These are phyloP conservation scores for Phania funesta DNA, from an alignment of 2,888 invertebrate genomes.

Conservation along the genomic window DNA sequence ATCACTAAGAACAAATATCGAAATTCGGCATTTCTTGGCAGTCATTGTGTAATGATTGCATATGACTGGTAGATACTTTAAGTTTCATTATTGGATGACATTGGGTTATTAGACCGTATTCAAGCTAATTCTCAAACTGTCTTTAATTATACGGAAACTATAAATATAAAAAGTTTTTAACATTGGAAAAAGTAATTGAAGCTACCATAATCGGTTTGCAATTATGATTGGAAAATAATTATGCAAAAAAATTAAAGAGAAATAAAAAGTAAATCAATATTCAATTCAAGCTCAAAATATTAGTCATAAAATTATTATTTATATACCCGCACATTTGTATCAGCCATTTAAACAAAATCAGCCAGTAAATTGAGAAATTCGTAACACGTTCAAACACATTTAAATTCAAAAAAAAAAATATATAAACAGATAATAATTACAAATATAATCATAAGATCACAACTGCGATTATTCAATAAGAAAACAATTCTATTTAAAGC, in stretches of 20 bases:
- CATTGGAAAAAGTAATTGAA: too few relatives aligned
- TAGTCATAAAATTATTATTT: constrained; percentile 41
- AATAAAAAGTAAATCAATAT: constrained; percentile 12
- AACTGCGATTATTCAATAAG: neutral
- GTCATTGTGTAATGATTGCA: too few relatives aligned
- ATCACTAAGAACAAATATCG: too few relatives aligned
- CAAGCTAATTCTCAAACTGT: too few relatives aligned
- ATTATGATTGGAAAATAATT: neutral
- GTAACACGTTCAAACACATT: constrained; percentile 23
- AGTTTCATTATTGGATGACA: too few relatives aligned
- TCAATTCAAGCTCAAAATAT: constrained; percentile 7
- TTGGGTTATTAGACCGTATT: too few relatives aligned
- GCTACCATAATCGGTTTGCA: neutral
- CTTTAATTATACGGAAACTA: too few relatives aligned
- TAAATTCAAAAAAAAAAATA: constrained; percentile 11
- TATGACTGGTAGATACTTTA: too few relatives aligned
- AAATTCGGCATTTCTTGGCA: too few relatives aligned
- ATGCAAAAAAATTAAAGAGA: neutral
- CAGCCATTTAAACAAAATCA: neutral
- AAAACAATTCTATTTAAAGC: constrained; percentile 33
- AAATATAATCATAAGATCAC: constrained; percentile 58
- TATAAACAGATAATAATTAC: constrained; percentile 31
- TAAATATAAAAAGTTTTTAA: too few relatives aligned
- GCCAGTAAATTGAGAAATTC: constrained; percentile 5
- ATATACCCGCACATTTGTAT: neutral